Base-by-base conservation (phyloP, 2,888 invertebrate species). In the Cordilura impudica region DNA sequence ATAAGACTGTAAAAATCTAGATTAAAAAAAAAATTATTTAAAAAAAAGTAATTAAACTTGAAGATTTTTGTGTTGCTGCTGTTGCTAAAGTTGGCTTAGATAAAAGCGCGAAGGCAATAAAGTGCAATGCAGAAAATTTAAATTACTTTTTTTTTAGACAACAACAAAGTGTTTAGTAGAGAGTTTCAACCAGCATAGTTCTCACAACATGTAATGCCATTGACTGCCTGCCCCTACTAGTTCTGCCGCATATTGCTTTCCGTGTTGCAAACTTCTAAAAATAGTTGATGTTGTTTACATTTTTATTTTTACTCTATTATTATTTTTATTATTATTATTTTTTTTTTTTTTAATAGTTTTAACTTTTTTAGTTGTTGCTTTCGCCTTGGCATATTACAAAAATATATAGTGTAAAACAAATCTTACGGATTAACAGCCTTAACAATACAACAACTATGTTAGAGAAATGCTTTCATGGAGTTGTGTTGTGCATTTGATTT, bases 71-170 rank as follows among this genome's bases (percentile, higher is more conserved):
- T 71, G 45, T 70, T 69, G 61, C 43, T 56, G 19, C 45, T 31
- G n/a, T 60, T 54, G 56, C 43, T 8, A 43, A 35, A 29, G 6
- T 8, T 29, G 2, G 31, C 10, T 26, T 23, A 8, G 53, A 16
- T 53, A 19, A 26, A 4, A 21, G 4, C 21, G 19, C 16, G 43
- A 39, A 39, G 35, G 14, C 16, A 60, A 53, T 65, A 69, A 63
- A 18, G 54, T 60, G 61, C 51, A 75, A 69, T 63, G 74, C 71
- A 74, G 54, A 81, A 78, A 78, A 81, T 78, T 82, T 83, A 83
- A 82, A 83, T 83, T 83, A 81, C 83, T 82, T 83, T 81, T 82
- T 83, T 81, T 80, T 14, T 39, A 21, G 69, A 75, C 29, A 12
- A 39, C 49, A 56, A 51, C 39, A 67, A 54, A 47, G n/a, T 67